Conservation (phyloP, 1,140 invertebrate species). For the Aphaenogaster floridana region DNA sequence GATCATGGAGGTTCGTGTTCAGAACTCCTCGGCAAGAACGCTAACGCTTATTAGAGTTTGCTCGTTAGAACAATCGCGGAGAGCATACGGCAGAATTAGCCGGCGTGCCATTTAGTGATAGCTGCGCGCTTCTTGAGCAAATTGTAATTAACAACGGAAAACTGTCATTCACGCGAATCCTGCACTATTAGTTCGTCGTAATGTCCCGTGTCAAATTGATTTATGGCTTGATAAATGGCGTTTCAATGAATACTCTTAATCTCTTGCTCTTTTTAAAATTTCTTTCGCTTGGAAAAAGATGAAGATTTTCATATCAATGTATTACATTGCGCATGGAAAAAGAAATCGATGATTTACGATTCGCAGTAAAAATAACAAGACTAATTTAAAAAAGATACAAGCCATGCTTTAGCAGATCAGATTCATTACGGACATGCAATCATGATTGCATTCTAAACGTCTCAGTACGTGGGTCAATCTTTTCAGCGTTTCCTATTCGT, state of each 20-base stretch:
- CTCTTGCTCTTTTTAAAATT: neutral
- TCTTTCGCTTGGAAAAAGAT: neutral
- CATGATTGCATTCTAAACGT: slow-evolving; percentile 47
- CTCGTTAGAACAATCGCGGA: slow-evolving; percentile 58
- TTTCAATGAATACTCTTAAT: slow-evolving; percentile 1
- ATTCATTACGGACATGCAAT: slow-evolving; percentile 3
- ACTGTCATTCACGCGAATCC: slow-evolving; percentile 19
- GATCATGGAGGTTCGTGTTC: slow-evolving; percentile 46
- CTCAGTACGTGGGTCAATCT: slow-evolving; percentile 10
- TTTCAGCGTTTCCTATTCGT: slow-evolving; percentile 19
- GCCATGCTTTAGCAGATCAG: neutral
- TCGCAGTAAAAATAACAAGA: neutral
- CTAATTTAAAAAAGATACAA: neutral
- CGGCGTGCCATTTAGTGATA: slow-evolving; percentile 44
- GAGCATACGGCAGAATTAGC: slow-evolving; percentile 56
- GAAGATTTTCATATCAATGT: neutral
- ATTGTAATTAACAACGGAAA: slow-evolving; percentile 57
- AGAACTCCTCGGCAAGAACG: slow-evolving; percentile 55
- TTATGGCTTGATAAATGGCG: neutral
- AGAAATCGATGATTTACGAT: neutral
- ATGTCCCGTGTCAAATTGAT: slow-evolving; percentile 13
- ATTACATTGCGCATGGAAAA: neutral
- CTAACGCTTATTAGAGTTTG: slow-evolving; percentile 65
- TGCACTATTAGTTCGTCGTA: slow-evolving; percentile 9
- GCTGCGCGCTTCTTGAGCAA: slow-evolving; percentile 43